Evolutionary conservation across 2,113 vertebrate genomes (phyloP).

Genomic region (Cyprinodon variegatus): DNA sequence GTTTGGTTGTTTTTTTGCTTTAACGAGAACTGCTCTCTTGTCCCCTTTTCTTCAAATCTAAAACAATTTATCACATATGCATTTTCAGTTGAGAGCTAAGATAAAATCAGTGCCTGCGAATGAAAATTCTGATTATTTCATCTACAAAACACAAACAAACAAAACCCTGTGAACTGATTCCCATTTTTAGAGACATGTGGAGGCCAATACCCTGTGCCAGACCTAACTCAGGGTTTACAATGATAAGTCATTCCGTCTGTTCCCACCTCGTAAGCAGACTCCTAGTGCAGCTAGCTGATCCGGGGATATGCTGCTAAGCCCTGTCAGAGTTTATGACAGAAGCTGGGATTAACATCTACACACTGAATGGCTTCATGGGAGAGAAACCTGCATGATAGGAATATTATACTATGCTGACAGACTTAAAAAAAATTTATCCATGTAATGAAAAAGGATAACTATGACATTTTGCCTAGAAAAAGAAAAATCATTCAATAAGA

Average conservation of each 20-base stretch:
- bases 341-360: constrained; percentile 48
- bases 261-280: constrained; percentile 19
- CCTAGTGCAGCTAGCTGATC: constrained; percentile 47
- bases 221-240: not conserved
- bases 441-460: not conserved
- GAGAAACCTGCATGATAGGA: constrained; percentile 5
- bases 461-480: too few relatives aligned
- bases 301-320: constrained; percentile 50
- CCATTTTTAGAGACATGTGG: constrained; percentile 8
- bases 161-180: too few relatives aligned
- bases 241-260: not conserved
- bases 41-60: too few relatives aligned
- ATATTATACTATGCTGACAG: constrained; percentile 1
- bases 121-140: too few relatives aligned
- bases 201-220: not conserved
- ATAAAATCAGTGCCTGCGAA: too few relatives aligned
- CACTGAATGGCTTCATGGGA: constrained; percentile 11
- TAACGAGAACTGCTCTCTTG: too few relatives aligned
- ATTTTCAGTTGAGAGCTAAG: too few relatives aligned
- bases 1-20: too few relatives aligned
- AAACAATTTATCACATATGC: too few relatives aligned
- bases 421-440: not conserved
- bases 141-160: too few relatives aligned
- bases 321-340: constrained; percentile 33
- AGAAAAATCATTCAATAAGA: too few relatives aligned